Conservation (phyloP, 2,113 vertebrate species). For the Vombatus ursinus region DNA sequence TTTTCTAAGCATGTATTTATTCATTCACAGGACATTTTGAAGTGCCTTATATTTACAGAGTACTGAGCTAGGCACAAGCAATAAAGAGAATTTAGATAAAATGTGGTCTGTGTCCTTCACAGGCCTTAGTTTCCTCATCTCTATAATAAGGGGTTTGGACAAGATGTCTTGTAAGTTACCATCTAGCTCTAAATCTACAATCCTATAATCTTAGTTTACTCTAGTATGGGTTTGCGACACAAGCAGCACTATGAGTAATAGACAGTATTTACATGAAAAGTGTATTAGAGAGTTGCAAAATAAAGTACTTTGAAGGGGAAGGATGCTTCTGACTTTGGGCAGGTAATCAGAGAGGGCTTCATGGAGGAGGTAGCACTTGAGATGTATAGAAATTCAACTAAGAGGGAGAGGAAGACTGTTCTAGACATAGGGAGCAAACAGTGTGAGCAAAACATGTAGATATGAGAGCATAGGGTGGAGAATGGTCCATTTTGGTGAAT, state of each 20-base stretch:
- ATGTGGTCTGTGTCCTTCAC: neutral
- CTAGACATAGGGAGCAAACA: neutral
- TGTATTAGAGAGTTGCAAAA: neutral
- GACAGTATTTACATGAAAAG: neutral
- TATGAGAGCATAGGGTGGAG: neutral
- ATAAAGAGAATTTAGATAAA: neutral
- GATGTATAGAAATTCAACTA: neutral
- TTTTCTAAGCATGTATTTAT: neutral
- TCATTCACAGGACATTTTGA: neutral
- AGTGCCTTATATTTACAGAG: neutral
- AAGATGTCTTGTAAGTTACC: neutral
- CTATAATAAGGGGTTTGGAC: slow-evolving; percentile 32
- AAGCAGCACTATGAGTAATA: neutral
- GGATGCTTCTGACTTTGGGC: neutral
- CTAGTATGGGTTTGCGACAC: neutral
- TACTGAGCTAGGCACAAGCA: neutral
- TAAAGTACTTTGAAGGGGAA: neutral
- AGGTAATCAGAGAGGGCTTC: neutral
- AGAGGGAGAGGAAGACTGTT: neutral
- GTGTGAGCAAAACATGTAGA: neutral
- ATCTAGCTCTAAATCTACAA: neutral
- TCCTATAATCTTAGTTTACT: neutral
- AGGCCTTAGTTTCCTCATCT: slow-evolving; percentile 21
- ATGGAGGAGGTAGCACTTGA: neutral
- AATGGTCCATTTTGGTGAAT: neutral